Conservation (phyloP, 1,140 invertebrate genomes). For the Trachymyrmex cornetzi region DNA sequence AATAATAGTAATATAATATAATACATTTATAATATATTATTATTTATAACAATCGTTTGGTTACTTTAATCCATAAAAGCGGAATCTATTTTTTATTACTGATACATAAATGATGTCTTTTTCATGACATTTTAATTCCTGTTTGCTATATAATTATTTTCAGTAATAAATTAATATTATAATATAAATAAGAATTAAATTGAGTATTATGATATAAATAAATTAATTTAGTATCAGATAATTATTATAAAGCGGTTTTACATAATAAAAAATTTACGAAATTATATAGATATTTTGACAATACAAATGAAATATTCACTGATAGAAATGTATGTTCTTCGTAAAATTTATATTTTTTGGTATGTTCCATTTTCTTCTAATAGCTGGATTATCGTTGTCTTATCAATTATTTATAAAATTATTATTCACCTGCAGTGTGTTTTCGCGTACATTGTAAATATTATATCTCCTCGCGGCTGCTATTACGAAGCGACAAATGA, state of each 20-base stretch:
- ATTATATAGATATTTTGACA: not conserved
- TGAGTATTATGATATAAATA: not conserved
- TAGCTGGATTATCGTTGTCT: not conserved
- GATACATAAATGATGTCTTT: constrained; percentile 2
- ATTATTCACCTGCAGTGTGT: constrained; percentile 20
- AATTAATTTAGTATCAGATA: not conserved
- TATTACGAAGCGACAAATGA: constrained; percentile 21
- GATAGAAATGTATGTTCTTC: not conserved
- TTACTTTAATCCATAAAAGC: constrained; percentile 1
- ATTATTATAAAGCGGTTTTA: not conserved
- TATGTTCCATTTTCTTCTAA: not conserved
- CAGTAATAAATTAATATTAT: not conserved
- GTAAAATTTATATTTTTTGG: not conserved
- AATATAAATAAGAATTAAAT: not conserved
- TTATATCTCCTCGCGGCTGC: constrained; percentile 7
- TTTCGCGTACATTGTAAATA: not conserved
- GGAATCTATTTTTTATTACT: not conserved
- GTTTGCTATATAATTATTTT: constrained; percentile 4
- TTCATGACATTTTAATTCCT: not conserved
- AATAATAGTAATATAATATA: not conserved
- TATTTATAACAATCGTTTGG: not conserved
- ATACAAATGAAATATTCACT: not conserved
- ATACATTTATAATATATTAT: not conserved
- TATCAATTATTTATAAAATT: constrained; percentile 10
- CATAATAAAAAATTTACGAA: not conserved